Evolutionary conservation across 2,113 vertebrate genomes (phyloP), one percentile per base, ranked within the genome.

Genomic region (Pionites leucogaster): DNA sequence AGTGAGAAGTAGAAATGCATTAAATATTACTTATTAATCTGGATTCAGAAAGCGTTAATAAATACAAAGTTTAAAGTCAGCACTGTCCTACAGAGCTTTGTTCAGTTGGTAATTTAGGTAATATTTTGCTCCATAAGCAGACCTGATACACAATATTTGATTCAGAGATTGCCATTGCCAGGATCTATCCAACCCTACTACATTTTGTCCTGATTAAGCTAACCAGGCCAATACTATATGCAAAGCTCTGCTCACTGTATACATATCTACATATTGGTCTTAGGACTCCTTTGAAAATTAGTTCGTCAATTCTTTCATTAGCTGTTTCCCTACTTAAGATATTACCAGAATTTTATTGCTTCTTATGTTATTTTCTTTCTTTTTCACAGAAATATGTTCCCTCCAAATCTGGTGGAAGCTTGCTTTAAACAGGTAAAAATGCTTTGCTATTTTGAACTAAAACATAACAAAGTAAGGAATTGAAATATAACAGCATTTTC

Each of bases 351-450:
- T 59, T 27, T 49, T 91, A 69, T 22, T 57, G 52, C 13, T 92
- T 93, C 79, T 96, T 11, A 92, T 71, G 31, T 62, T 57, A 52
- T 50, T 55, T 95, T 65, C 37, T 84, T 97, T 98, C 50, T 97
- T 79, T 97, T 98, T 97, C 97, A 63, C 98, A 99, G 99, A 97
- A 99, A 99, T 80, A 99, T 99, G 99, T 99, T 99, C 97, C 99
- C 99, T 96, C 99, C 99, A 62, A 99, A 99, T 95, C 93, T 99
- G 93, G 99, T 99, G 72, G 99, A 99, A 98, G 99, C 99, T 82
- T 99, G 99, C 97, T 99, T 99, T 95, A 99, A 99, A 98, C 99
- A 99, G 99, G 99, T 99, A 98, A 97, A 88, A 47, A 46, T 25
- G 6, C 50, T 17, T 41, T 8, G 1, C n/a, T 35, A 74, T 57